These are phyloP conservation scores for Equus quagga DNA, from an alignment of 2,113 vertebrate species.

Conservation along the genomic window DNA sequence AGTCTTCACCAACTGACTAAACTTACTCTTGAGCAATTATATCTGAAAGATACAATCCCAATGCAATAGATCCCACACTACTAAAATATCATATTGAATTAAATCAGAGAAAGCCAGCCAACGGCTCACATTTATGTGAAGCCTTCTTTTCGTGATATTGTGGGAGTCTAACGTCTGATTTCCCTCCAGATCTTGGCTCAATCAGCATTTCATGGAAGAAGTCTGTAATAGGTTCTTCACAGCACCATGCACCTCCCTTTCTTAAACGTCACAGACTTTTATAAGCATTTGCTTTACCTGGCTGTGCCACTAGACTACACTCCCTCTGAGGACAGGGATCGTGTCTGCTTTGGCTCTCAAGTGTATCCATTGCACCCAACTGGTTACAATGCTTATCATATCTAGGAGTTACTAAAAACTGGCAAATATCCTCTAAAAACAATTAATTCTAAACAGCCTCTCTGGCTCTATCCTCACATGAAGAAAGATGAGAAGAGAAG, in stretches of 20 bases:
- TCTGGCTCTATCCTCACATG: neutral
- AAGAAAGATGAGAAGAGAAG: neutral
- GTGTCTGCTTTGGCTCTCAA: neutral
- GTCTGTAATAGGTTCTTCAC: neutral
- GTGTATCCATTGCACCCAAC: neutral
- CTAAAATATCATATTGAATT: neutral
- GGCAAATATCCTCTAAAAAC: neutral
- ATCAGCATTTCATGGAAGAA: neutral
- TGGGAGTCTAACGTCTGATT: neutral
- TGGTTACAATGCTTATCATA: neutral
- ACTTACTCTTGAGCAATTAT: neutral
- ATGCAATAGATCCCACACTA: neutral
- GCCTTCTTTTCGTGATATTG: neutral
- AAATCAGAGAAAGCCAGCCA: neutral
- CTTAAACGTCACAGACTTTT: neutral
- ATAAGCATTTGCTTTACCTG: neutral
- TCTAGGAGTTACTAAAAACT: neutral
- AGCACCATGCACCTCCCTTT: neutral
- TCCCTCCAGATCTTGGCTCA: neutral
- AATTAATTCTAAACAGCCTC: neutral
- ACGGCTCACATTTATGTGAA: neutral
- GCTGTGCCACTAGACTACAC: neutral
- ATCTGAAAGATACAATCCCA: neutral
- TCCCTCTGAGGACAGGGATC: neutral
- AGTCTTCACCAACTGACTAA: neutral